phyloP scores from a whole-genome alignment of 2,888 invertebrate genomes.

The Coenonympha arcania region DNA sequence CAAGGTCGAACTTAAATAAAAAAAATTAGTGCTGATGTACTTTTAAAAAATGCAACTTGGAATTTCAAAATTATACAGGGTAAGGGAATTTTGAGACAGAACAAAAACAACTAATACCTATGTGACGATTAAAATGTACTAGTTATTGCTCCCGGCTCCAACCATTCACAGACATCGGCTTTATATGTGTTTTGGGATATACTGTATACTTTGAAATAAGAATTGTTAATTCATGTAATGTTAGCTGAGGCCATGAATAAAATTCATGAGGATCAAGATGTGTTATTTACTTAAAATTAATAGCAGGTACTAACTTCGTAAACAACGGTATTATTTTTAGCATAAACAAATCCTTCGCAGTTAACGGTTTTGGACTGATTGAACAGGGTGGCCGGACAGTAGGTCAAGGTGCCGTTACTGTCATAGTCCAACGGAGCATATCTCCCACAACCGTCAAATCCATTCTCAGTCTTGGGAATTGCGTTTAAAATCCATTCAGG shows the following conservation, averaged over 20 bases:
- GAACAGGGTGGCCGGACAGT: slow-evolving; percentile 46
- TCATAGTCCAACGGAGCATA: slow-evolving; percentile 35
- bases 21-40: slow-evolving; percentile 40
- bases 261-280: no score
- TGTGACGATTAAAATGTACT: no score
- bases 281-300: background rate
- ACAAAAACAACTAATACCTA: no score
- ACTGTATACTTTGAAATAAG: no score
- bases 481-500: slow-evolving; percentile 63
- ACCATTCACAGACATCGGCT: no score
- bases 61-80: no score
- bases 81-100: no score
- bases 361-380: slow-evolving; percentile 27
- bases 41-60: no score
- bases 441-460: slow-evolving; percentile 57
- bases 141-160: no score
- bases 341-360: slow-evolving; percentile 50
- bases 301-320: slow-evolving; percentile 50
- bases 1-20: slow-evolving; percentile 74
- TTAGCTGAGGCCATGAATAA: no score
- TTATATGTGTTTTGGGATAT: no score
- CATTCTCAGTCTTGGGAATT: slow-evolving; percentile 42
- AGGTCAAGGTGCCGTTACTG: slow-evolving; percentile 37
- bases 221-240: no score
- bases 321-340: slow-evolving; percentile 49